These are phyloP conservation scores for Hycleus cichorii DNA, from an alignment of 1,140 invertebrate genomes.

Conservation along the genomic window DNA sequence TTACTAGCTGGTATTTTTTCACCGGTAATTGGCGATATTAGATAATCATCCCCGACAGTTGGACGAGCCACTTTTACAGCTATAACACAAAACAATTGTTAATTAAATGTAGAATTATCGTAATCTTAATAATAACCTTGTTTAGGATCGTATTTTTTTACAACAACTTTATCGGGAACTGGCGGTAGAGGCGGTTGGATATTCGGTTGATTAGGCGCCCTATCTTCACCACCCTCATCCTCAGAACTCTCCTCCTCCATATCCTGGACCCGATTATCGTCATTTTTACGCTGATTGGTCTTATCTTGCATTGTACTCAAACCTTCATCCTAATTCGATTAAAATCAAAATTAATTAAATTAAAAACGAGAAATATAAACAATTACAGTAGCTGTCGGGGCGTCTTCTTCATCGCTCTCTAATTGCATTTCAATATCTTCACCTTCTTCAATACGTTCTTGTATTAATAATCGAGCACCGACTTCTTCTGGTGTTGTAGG, in stretches of 20 bases:
- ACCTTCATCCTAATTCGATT: conserved; percentile 52
- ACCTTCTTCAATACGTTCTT: conserved; percentile 54
- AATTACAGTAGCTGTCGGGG: conserved; percentile 18
- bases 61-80: conserved; percentile 52
- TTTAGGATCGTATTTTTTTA: conserved; percentile 98
- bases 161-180: conserved; percentile 88
- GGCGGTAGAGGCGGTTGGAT: conserved; percentile 60
- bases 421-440: conserved; percentile 71
- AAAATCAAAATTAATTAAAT: conserved; percentile 6
- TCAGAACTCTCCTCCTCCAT: conserved; percentile 86
- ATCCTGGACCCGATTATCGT: conserved; percentile 62
- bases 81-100: not conserved
- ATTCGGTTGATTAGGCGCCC: conserved; percentile 41
- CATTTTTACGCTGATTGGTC: conserved; percentile 40
- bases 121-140: conserved; percentile 35
- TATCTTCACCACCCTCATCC: conserved; percentile 55
- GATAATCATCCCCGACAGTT: conserved; percentile 72
- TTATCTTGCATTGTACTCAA: conserved; percentile 59
- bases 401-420: conserved; percentile 56
- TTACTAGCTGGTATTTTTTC: conserved; percentile 95
- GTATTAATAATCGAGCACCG: conserved; percentile 85
- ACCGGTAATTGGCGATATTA: conserved; percentile 97
- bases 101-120: not conserved
- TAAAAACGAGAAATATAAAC: not conserved
- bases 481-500: conserved; percentile 97